phyloP scores from a whole-genome alignment of 2,113 vertebrate species.

The Carassius auratus region DNA sequence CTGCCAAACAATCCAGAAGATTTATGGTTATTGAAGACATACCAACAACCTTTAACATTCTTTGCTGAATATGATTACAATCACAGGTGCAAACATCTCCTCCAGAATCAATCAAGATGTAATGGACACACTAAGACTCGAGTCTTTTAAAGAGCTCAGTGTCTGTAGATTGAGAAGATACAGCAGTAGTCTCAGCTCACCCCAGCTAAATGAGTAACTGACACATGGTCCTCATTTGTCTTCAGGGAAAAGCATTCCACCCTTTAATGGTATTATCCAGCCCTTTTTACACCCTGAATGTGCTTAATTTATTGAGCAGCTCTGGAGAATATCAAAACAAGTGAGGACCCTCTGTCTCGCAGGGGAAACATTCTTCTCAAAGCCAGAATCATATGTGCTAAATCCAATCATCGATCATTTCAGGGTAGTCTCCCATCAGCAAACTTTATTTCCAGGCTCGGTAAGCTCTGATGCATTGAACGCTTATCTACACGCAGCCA shows the following conservation, averaged over 20 bases:
- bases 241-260: constrained; percentile 56
- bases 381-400: constrained; percentile 34
- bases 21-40: background rate
- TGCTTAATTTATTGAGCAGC: constrained; percentile 41
- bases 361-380: constrained; percentile 27
- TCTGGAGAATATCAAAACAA: constrained; percentile 45
- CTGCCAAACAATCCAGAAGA: background rate
- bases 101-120: constrained; percentile 40
- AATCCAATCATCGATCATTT: constrained; percentile 38
- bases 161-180: constrained; percentile 47
- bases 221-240: constrained; percentile 57
- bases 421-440: constrained; percentile 36
- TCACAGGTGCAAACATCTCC: constrained; percentile 38
- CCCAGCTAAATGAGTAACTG: constrained; percentile 59
- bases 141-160: constrained; percentile 43
- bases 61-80: constrained; percentile 12
- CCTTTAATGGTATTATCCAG: constrained; percentile 45
- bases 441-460: constrained; percentile 39
- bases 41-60: constrained; percentile 17
- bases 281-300: constrained; percentile 44
- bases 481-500: constrained; percentile 14
- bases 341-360: constrained; percentile 22
- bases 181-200: constrained; percentile 43
- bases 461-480: constrained; percentile 8
- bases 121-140: constrained; percentile 43